A percentile compares a stretch with the other conserved stretches of the same genome.
Conservation (phyloP, 2,888 invertebrate genomes). For the Dynastes hyllus region DNA sequence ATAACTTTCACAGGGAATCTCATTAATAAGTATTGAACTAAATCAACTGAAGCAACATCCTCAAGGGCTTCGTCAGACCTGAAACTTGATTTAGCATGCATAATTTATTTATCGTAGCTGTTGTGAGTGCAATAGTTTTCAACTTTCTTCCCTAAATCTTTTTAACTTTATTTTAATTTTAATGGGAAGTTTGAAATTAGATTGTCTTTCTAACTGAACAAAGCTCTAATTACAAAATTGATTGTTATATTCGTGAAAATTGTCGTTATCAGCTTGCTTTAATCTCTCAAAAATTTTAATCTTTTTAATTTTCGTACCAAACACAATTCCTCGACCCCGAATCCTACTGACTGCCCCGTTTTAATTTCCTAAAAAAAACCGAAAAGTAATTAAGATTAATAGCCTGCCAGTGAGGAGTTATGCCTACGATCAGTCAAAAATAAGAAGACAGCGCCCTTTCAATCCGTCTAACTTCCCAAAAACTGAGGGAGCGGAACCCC, state of each 20-base stretch:
- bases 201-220: no score
- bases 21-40: no score
- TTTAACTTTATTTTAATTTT: no score
- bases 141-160: no score
- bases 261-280: background rate
- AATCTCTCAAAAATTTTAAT: slow-evolving; percentile 5
- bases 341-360: slow-evolving; percentile 27
- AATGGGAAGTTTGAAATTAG: no score
- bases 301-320: slow-evolving; percentile 20
- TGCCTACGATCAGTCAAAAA: slow-evolving; percentile 53
- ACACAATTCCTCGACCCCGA: background rate
- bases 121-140: no score
- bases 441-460: slow-evolving; percentile 55
- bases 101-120: no score
- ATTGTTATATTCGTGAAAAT: background rate
- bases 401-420: slow-evolving; percentile 28
- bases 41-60: no score
- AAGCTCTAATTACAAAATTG: no score
- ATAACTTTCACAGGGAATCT: no score
- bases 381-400: slow-evolving; percentile 49
- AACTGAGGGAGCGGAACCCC: background rate
- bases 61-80: no score
- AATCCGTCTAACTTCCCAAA: slow-evolving; percentile 55
- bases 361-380: slow-evolving; percentile 43
- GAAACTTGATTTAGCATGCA: no score